A percentile compares a stretch with the other conserved stretches of the same genome.
Conservation (phyloP, 2,797 vertebrate genomes). For the Gallinago nigripennis region DNA sequence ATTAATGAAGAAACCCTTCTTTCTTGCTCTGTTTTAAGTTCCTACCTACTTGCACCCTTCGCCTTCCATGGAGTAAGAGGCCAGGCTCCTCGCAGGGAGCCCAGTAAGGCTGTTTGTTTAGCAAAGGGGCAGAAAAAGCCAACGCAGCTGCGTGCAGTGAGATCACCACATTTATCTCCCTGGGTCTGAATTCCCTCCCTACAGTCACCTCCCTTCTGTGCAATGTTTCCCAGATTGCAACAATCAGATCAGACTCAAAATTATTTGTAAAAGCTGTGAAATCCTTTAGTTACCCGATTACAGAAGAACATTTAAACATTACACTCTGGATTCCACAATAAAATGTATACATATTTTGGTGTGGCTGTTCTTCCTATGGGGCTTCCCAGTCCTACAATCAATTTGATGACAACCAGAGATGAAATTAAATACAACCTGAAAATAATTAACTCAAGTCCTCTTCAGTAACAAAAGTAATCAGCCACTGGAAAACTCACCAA, state of each 20-base stretch:
- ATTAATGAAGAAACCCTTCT: background rate
- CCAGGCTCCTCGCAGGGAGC: background rate
- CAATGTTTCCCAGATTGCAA: constrained; percentile 8
- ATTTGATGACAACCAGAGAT: background rate
- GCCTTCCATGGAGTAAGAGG: background rate
- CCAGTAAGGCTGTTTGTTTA: background rate
- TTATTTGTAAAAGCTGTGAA: background rate
- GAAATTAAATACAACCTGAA: background rate
- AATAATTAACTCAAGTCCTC: background rate
- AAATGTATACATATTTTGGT: background rate
- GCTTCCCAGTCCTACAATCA: background rate
- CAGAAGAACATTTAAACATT: background rate
- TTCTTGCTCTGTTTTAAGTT: background rate
- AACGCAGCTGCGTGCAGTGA: constrained; percentile 57
- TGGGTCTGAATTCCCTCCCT: constrained; percentile 8
- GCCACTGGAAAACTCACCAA: background rate
- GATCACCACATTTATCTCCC: constrained; percentile 65
- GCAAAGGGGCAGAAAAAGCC: constrained; percentile 43
- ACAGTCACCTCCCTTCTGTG: constrained; percentile 50
- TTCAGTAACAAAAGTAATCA: background rate
- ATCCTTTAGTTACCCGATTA: background rate
- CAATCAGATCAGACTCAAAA: background rate
- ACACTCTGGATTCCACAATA: background rate
- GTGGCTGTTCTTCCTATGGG: background rate
- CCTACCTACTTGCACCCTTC: background rate